phyloP scores from a whole-genome alignment of 2,888 invertebrate species.

The Apodemia duryi region DNA sequence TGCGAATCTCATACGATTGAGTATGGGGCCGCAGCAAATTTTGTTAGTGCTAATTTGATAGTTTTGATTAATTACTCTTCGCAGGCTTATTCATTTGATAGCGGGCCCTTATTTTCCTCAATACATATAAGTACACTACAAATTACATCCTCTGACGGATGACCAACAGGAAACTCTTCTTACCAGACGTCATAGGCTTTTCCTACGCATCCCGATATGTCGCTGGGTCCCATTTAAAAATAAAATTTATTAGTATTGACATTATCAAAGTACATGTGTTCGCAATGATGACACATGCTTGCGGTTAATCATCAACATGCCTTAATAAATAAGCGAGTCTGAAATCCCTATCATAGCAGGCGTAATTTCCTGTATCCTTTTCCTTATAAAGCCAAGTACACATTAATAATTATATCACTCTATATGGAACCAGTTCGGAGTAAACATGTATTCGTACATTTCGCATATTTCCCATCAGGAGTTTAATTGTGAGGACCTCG shows the following conservation, averaged over 20 bases:
- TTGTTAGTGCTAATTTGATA: too few species aligned
- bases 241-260: background rate
- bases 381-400: background rate
- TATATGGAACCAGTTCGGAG: background rate
- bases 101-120: too few species aligned
- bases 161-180: too few species aligned
- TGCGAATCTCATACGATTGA: too few species aligned
- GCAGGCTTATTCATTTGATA: too few species aligned
- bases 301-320: background rate
- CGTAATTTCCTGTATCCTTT: too few species aligned
- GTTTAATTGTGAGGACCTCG: background rate
- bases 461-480: background rate
- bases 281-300: background rate
- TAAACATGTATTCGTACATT: constrained; percentile 1
- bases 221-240: background rate
- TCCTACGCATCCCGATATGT: background rate
- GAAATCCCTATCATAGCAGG: too few species aligned
- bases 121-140: too few species aligned
- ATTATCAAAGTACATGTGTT: background rate
- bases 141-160: too few species aligned
- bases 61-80: too few species aligned
- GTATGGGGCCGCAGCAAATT: too few species aligned
- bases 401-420: background rate
- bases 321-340: too few species aligned
- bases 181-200: background rate